These are phyloP conservation scores for Xylota sylvarum DNA, from an alignment of 2,888 invertebrate genomes.

Conservation along the genomic window DNA sequence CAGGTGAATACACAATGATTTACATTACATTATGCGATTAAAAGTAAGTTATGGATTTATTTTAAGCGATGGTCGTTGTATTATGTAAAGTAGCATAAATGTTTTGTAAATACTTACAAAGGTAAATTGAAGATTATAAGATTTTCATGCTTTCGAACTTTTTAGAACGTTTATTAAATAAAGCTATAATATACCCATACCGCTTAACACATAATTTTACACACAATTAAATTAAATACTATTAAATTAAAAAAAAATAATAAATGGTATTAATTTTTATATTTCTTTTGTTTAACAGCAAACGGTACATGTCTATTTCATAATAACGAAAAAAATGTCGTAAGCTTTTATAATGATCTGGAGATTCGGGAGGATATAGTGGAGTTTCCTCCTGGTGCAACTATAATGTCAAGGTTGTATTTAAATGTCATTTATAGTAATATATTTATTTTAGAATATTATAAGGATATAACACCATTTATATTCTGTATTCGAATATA, in stretches of 20 bases:
- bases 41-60: neutral
- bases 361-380: constrained; percentile 91
- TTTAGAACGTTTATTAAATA: neutral
- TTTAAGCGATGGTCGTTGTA: neutral
- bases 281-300: constrained; percentile 81
- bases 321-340: constrained; percentile 92
- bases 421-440: neutral
- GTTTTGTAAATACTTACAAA: neutral
- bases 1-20: neutral
- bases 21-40: neutral
- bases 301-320: constrained; percentile 91
- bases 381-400: constrained; percentile 91
- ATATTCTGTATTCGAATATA: too few species aligned
- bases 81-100: neutral
- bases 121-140: neutral
- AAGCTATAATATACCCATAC: neutral
- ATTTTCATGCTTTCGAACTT: neutral
- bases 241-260: constrained; percentile 45
- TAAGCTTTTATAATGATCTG: constrained; percentile 92
- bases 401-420: constrained; percentile 87
- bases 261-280: neutral
- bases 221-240: neutral
- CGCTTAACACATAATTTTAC: neutral
- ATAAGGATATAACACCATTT: too few species aligned
- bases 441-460: neutral